Percentiles rank a stretch among this genome's conserved stretches.
phyloP scores from a whole-genome alignment of 2,888 invertebrate genomes.

The Habrosyne pyritoides region DNA sequence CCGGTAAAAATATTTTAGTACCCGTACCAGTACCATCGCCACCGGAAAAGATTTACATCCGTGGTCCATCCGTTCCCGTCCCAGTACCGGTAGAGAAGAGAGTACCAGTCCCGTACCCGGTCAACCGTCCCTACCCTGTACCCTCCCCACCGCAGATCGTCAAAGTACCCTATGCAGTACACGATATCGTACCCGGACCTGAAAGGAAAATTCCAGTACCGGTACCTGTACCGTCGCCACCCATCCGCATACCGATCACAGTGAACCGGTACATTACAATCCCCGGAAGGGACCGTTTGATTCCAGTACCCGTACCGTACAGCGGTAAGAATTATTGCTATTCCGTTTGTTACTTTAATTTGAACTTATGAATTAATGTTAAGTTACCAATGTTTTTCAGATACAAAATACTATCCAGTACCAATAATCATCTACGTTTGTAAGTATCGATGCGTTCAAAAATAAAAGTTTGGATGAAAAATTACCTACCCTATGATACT shows the following conservation, averaged over 20 bases:
- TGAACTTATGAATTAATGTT: background rate
- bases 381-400: slow-evolving; percentile 39
- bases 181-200: slow-evolving; percentile 41
- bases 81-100: slow-evolving; percentile 40
- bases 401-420: slow-evolving; percentile 50
- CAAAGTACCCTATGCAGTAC: slow-evolving; percentile 37
- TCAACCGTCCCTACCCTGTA: slow-evolving; percentile 53
- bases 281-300: slow-evolving; percentile 52
- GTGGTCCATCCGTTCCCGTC: slow-evolving; percentile 32
- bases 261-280: slow-evolving; percentile 55
- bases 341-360: background rate
- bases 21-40: slow-evolving; percentile 53
- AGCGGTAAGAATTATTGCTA: slow-evolving; percentile 36
- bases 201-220: slow-evolving; percentile 40
- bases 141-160: slow-evolving; percentile 46
- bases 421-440: slow-evolving; percentile 61
- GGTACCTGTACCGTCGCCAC: slow-evolving; percentile 53
- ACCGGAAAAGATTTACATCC: slow-evolving; percentile 50
- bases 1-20: slow-evolving; percentile 52
- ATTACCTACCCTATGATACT: background rate
- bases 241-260: slow-evolving; percentile 48
- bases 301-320: slow-evolving; percentile 56
- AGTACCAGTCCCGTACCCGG: slow-evolving; percentile 37
- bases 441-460: slow-evolving; percentile 39
- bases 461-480: background rate